Evolutionary conservation across 2,797 vertebrate species (phyloP), one percentile per base, ranked within the genome.

Genomic region (Hyperoplus lanceolatus): DNA sequence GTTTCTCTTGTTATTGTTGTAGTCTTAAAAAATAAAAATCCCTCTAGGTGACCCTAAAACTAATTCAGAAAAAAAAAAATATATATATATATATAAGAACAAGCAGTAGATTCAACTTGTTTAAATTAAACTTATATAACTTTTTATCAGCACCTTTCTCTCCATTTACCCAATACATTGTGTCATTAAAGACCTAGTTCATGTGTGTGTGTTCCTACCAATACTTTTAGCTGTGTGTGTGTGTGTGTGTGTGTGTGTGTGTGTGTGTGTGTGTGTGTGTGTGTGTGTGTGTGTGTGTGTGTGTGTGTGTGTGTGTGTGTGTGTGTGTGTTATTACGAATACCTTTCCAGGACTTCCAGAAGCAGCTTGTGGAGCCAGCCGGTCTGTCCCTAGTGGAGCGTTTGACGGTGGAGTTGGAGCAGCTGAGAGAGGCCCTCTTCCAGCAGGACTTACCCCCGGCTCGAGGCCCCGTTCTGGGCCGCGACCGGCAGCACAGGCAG

Each of bases 351-450:
- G 96, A 97, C 84, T 87, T 98, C 75, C 97, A 97, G 66, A 95
- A 93, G 92, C 96, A 97, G 74, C 82, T 97, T 87, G 96, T 95
- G 49, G 96, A 97, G 65, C 96, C 96, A 1, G 94, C 96, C 67
- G 96, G 91, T 63, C 93, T 97, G 73, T 93, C 96, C 8, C 95
- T 96, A 50, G 4, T 97, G 53, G 96, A 98, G 84, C 94, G 88
- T 21, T 93, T 97, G 76, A 97, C 95, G 3, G 96, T 95, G 78
- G 96, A 98, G 90, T 90, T 98, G 39, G 92, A 97, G 87, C 86
- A 95, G 51, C 95, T 98, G 79, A 95, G 94, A 82, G 96, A 97
- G 85, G 94, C 94, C 76, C 89, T 95, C 75, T 86, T 93, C 1
- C 6, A 90, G 62, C 86, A 92, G 83, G 90, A 88, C 18, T 54